Evolutionary conservation across 2,888 invertebrate species (phyloP).

Genomic region (Stictocephala bisonia): DNA sequence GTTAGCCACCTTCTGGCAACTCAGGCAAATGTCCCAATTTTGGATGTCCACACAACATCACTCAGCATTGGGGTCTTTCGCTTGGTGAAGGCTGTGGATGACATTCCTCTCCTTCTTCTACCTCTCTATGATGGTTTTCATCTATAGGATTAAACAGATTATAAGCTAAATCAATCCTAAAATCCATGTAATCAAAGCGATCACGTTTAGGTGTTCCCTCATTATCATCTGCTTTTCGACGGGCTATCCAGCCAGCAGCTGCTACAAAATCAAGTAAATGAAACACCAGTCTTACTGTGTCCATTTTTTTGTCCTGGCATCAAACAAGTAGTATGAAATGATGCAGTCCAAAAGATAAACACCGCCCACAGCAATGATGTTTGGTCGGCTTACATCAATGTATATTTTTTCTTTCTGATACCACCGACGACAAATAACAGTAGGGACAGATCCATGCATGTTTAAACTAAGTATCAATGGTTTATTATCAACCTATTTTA

Average conservation of each 20-base stretch:
- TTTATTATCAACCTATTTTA: too few species aligned
- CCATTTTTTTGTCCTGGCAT: conserved; percentile 28
- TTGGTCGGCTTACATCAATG: too few species aligned
- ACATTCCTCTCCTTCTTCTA: conserved; percentile 2
- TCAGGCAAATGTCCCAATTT: too few species aligned
- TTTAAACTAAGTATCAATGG: too few species aligned
- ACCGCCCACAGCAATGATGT: conserved; percentile 30
- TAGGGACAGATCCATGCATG: too few species aligned
- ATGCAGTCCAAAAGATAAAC: conserved; percentile 27
- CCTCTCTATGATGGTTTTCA: neutral
- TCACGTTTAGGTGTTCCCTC: neutral
- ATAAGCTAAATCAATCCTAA: neutral
- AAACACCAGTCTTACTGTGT: conserved; percentile 2
- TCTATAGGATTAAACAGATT: neutral
- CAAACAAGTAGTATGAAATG: conserved; percentile 11
- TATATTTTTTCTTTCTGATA: too few species aligned
- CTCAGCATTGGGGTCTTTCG: neutral
- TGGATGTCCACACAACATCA: neutral
- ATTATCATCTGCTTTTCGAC: neutral
- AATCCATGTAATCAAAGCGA: conserved; percentile 1
- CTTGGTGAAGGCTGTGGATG: neutral
- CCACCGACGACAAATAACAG: too few species aligned
- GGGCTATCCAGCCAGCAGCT: conserved; percentile 74
- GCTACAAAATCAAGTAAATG: neutral
- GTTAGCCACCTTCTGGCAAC: too few species aligned